phyloP scores from a whole-genome alignment of 1,140 invertebrate genomes.

The Cataglyphis hispanica region DNA sequence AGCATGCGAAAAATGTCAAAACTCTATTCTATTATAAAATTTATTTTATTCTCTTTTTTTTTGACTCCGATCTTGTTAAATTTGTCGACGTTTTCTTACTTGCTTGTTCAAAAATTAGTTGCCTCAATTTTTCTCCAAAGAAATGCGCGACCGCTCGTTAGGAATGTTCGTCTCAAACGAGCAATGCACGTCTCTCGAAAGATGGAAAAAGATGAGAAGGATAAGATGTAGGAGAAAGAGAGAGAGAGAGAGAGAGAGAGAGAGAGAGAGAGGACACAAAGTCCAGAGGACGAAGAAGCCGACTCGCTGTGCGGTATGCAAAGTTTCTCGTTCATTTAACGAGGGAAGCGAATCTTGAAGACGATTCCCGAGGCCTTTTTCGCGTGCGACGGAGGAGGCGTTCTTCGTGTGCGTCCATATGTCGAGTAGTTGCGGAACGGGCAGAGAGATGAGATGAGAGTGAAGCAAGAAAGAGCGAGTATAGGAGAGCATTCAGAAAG shows the following conservation, averaged over 20 bases:
- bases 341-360: conserved; percentile 84
- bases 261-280: conserved; percentile 2
- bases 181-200: not conserved
- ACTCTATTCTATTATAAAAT: not conserved
- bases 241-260: not conserved
- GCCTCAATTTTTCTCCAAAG: not conserved
- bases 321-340: conserved; percentile 85
- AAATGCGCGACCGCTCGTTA: conserved; percentile 35
- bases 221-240: not conserved
- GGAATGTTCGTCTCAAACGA: not conserved
- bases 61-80: not conserved
- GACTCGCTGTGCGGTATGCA: conserved; percentile 78
- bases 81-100: not conserved
- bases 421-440: conserved; percentile 63
- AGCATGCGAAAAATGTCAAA: not conserved
- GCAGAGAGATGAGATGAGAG: conserved; percentile 8
- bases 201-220: conserved; percentile 26
- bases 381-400: conserved; percentile 67
- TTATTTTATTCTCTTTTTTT: not conserved
- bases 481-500: conserved; percentile 29
- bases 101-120: not conserved
- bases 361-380: conserved; percentile 79
- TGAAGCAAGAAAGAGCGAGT: conserved; percentile 10
- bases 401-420: conserved; percentile 79
- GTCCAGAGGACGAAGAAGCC: conserved; percentile 21